Base-by-base conservation (phyloP, 2,113 vertebrate species). In the Ctenodactylus gundi region DNA sequence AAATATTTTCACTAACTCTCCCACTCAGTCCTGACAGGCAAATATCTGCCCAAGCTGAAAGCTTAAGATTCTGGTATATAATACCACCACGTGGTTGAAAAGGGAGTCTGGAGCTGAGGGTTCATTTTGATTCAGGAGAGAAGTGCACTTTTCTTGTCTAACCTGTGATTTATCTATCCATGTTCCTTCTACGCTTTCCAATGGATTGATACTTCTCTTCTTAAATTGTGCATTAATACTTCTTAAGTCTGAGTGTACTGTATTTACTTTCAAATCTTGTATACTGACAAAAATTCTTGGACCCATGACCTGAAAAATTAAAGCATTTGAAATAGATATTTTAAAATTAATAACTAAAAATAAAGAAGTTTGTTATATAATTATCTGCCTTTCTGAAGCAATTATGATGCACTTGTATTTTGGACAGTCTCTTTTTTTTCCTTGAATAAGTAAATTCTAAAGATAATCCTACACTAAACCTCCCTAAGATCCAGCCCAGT, bases 261-360 rank as follows among this genome's bases (percentile, higher is more conserved):
- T 44, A 75, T 75, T 96, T 78, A 49, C 88, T 88, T 57, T 85
- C 14, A 10, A 12, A 20, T 15, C n/a, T 89, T 93, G 75, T 89
- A 73, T 97, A 75, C 68, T 86, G 41, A 82, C 21, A 94, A 85
- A 49, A 88, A 70, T 49, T 25, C n/a, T 94, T 94, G 87, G 65
- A 70, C 18, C 5, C 39, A 68, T 51, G n/a, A 83, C n/a, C 34
- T 60, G 36, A 51, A 53, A 85, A 58, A 80, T 80, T 75, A 64
- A 5, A 67, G 21, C 41, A 34, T 89, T 83, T 68, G 70, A 83
- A 88, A 78, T 89, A 82, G 34, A 81, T 46, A 31, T 31, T 92
- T 86, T 34, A 15, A 1, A 82, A 34, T 76, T 82, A 75, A 88
- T 68, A 57, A 31, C 36, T 49, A 20, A n/a, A 57, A 86, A 78